Conservation (phyloP, 2,113 vertebrate genomes). For the Platysternon megacephalum region DNA sequence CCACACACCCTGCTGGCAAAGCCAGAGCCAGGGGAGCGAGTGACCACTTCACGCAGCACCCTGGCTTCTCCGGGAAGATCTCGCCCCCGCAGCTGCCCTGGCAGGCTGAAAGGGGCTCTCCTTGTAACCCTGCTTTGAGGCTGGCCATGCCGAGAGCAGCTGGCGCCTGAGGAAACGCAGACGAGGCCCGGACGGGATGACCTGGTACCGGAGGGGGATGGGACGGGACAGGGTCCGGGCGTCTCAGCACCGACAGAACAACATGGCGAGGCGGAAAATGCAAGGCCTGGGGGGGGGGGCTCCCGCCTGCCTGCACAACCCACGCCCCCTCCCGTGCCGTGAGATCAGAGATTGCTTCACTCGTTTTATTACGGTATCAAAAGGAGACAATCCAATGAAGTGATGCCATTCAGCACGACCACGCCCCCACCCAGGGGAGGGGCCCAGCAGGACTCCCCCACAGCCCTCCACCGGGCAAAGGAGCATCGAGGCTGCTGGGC, state of each 20-base stretch:
- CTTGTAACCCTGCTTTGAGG: not conserved
- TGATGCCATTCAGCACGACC: not conserved
- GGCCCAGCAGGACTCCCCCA: not conserved
- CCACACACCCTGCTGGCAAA: no score
- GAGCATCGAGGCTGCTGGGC: not conserved
- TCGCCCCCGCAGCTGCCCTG: no score
- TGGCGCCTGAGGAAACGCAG: no score
- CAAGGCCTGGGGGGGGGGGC: not conserved
- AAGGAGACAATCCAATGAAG: not conserved
- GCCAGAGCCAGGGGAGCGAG: no score
- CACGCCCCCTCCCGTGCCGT: accelerated
- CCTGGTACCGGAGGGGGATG: not conserved
- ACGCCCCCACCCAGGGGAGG: not conserved
- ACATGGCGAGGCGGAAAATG: not conserved
- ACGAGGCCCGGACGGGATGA: not conserved
- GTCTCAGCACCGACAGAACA: not conserved
- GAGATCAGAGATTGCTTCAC: not conserved
- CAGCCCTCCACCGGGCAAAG: no score
- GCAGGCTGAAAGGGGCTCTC: no score
- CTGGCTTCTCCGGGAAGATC: no score
- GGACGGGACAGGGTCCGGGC: not conserved
- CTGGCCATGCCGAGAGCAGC: no score
- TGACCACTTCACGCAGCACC: no score
- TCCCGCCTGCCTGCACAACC: not conserved
- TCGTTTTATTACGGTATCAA: not conserved